A percentile compares a stretch with the other conserved stretches of the same genome.
phyloP scores from a whole-genome alignment of 2,113 vertebrate genomes.

The Scortum barcoo region DNA sequence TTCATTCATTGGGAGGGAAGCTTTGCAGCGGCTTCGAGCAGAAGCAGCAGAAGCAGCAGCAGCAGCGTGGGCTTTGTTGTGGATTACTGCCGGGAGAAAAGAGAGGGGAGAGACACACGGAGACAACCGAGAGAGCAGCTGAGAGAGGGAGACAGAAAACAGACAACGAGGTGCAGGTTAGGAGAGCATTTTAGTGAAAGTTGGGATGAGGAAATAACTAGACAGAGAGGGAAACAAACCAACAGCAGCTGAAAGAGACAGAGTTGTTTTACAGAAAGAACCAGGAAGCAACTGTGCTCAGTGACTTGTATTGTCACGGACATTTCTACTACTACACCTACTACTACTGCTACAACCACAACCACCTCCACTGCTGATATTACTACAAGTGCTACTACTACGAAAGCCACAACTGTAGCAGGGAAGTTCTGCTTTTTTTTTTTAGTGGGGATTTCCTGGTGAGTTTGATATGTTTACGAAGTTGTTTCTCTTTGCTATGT shows the following conservation, averaged over 20 bases:
- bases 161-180: slow-evolving; percentile 34
- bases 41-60: slow-evolving; percentile 33
- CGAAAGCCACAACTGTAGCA: slow-evolving; percentile 10
- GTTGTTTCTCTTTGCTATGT: background rate
- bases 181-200: slow-evolving; percentile 27
- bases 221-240: slow-evolving; percentile 10
- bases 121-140: slow-evolving; percentile 40
- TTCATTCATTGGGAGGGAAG: slow-evolving; percentile 79
- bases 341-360: background rate
- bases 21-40: slow-evolving; percentile 52
- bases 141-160: slow-evolving; percentile 35
- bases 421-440: slow-evolving; percentile 62
- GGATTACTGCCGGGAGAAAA: slow-evolving; percentile 62
- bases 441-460: slow-evolving; percentile 66
- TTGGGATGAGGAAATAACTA: slow-evolving; percentile 2
- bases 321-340: slow-evolving; percentile 21
- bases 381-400: slow-evolving; percentile 14
- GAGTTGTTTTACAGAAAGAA: slow-evolving; percentile 57
- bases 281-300: slow-evolving; percentile 70
- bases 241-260: slow-evolving; percentile 15
- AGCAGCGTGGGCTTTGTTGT: slow-evolving; percentile 82
- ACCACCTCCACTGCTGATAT: background rate
- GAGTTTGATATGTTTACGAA: slow-evolving; percentile 57
- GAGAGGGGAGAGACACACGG: slow-evolving; percentile 9
- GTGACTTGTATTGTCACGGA: slow-evolving; percentile 51